phyloP scores from a whole-genome alignment of 2,888 invertebrate genomes.

The Chaetoderma sp. region DNA sequence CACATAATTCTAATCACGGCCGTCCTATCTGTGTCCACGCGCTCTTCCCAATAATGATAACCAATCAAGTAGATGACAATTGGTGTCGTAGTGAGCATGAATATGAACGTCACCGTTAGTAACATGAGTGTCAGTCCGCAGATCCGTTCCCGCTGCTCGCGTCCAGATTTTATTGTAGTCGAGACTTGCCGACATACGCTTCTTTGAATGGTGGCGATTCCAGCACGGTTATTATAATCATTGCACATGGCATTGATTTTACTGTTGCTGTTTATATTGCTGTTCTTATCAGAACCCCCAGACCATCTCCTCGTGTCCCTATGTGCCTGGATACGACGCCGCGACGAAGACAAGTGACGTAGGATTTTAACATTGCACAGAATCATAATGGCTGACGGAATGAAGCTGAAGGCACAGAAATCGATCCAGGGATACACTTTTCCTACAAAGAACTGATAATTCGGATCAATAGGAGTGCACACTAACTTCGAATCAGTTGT shows the following conservation, averaged over 20 bases:
- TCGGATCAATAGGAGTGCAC: not conserved
- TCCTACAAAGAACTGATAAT: slow-evolving; percentile 14
- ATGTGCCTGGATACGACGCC: slow-evolving; percentile 28
- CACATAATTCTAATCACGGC: slow-evolving; percentile 47
- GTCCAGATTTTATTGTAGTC: not conserved
- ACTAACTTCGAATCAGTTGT: slow-evolving; percentile 6
- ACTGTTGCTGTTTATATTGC: not conserved
- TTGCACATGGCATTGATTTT: not conserved
- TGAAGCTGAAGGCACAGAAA: slow-evolving; percentile 45
- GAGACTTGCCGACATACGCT: not conserved
- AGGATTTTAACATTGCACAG: slow-evolving; percentile 49
- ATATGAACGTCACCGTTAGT: slow-evolving; percentile 49
- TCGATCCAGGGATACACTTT: slow-evolving; percentile 54
- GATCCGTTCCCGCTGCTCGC: not conserved
- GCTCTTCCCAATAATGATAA: slow-evolving; percentile 39
- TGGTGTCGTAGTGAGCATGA: slow-evolving; percentile 50
- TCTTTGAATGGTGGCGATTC: no score
- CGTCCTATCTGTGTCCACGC: slow-evolving; percentile 23
- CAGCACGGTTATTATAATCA: no score
- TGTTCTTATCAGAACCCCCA: not conserved
- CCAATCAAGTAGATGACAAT: slow-evolving; percentile 51
- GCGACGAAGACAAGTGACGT: slow-evolving; percentile 38
- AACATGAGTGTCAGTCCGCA: slow-evolving; percentile 47
- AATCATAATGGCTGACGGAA: slow-evolving; percentile 52
- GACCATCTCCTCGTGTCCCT: not conserved